Percentiles rank a stretch among this genome's conserved stretches.
These are phyloP conservation scores for Sesamia inferens DNA, from an alignment of 2,888 invertebrate species.

Conservation along the genomic window DNA sequence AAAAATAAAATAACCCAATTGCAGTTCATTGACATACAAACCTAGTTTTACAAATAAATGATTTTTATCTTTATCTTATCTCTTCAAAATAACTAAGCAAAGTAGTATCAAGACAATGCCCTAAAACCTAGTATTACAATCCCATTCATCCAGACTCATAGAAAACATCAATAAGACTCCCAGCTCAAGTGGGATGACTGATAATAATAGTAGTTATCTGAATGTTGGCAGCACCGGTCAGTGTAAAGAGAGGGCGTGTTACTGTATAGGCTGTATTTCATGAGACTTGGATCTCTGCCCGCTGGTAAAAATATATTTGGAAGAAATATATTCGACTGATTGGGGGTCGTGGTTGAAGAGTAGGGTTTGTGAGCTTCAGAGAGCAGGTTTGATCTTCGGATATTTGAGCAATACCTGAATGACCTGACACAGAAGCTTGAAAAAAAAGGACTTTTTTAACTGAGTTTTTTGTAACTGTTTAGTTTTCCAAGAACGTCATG, in stretches of 20 bases:
- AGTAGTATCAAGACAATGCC: background rate
- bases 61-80: too few species aligned
- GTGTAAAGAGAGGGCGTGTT: conserved; percentile 38
- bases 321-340: conserved; percentile 23
- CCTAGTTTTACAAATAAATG: too few species aligned
- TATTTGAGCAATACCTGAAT: background rate
- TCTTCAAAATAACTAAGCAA: background rate
- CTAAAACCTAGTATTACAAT: background rate
- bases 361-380: background rate
- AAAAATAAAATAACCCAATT: too few species aligned
- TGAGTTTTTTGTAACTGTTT: background rate
- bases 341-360: background rate
- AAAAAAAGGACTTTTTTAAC: background rate
- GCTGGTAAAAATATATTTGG: conserved; percentile 29
- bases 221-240: conserved; percentile 46
- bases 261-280: conserved; percentile 44
- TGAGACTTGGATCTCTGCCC: conserved; percentile 49
- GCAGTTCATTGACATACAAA: background rate
- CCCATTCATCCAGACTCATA: background rate
- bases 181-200: conserved; percentile 18
- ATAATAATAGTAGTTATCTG: conserved; percentile 41
- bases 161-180: background rate
- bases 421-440: background rate
- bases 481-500: background rate
- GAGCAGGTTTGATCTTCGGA: background rate